Evolutionary conservation across 2,888 invertebrate genomes (phyloP).

Genomic region (Drosophila atroscutellata): DNA sequence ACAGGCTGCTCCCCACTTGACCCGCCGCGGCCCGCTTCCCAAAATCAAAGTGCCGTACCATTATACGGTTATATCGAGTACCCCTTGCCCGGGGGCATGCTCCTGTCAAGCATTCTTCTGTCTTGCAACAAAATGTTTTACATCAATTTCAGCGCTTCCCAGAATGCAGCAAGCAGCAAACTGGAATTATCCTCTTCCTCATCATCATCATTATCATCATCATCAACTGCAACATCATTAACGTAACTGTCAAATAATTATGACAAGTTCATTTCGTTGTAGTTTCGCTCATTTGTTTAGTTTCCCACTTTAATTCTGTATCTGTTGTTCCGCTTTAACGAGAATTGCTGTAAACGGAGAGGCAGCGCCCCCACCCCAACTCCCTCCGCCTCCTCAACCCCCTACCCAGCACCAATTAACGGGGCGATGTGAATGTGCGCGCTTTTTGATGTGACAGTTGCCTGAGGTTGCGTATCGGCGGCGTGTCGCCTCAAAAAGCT

Average conservation of each 20-base stretch:
- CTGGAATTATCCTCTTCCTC: slow-evolving; percentile 31
- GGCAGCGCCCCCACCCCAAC: background rate
- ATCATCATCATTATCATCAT: background rate
- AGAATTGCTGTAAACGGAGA: slow-evolving; percentile 70
- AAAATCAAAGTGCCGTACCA: slow-evolving; percentile 72
- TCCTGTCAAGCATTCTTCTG: slow-evolving; percentile 25
- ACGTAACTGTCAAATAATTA: slow-evolving; percentile 80
- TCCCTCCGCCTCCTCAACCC: background rate
- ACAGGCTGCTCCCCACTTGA: slow-evolving; percentile 75
- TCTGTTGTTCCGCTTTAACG: slow-evolving; percentile 58
- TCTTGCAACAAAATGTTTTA: slow-evolving; percentile 69
- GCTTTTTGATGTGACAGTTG: slow-evolving; percentile 81
- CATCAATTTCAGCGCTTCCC: slow-evolving; percentile 61
- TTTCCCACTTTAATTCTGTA: slow-evolving; percentile 36
- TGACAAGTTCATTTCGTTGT: slow-evolving; percentile 83
- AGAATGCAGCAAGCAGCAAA: slow-evolving; percentile 31
- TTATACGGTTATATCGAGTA: slow-evolving; percentile 24
- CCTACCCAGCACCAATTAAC: slow-evolving; percentile 75
- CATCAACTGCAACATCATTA: slow-evolving; percentile 39
- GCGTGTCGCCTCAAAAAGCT: slow-evolving; percentile 32
- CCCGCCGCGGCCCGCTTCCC: slow-evolving; percentile 57
- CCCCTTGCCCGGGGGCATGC: slow-evolving; percentile 44
- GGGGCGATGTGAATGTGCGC: slow-evolving; percentile 71
- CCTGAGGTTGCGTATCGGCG: slow-evolving; percentile 41
- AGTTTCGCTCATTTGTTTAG: slow-evolving; percentile 76